A percentile compares a stretch with the other conserved stretches of the same genome.
These are phyloP conservation scores for Perdita meconis DNA, from an alignment of 2,888 invertebrate species.

Conservation along the genomic window DNA sequence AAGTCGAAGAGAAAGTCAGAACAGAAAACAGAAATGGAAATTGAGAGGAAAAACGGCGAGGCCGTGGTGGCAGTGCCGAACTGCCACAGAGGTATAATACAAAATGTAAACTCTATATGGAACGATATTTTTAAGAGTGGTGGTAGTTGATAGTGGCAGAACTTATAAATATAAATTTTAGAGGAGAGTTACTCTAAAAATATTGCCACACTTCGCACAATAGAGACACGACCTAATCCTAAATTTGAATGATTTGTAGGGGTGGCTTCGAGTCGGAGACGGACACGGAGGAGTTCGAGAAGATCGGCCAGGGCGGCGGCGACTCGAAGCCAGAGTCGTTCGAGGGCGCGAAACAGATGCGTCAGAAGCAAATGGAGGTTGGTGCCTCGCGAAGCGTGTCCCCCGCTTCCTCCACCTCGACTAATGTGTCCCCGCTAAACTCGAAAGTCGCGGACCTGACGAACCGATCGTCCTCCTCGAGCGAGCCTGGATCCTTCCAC, in stretches of 20 bases:
- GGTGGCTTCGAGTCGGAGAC: slow-evolving; percentile 91
- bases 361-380: slow-evolving; percentile 82
- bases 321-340: slow-evolving; percentile 78
- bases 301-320: slow-evolving; percentile 86
- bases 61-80: no score
- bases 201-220: no score
- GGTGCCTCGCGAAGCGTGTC: slow-evolving; percentile 81
- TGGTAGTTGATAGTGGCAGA: no score
- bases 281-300: slow-evolving; percentile 93
- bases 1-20: no score
- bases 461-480: slow-evolving; percentile 74
- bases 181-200: no score
- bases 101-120: no score
- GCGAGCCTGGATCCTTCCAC: slow-evolving; percentile 77
- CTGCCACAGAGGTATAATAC: no score
- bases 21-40: no score
- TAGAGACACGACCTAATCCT: neutral
- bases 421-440: slow-evolving; percentile 79
- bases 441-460: slow-evolving; percentile 74
- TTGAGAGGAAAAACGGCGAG: no score
- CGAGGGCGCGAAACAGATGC: slow-evolving; percentile 74
- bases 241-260: slow-evolving; percentile 83
- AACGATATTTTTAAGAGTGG: no score
- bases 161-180: no score
- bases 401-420: slow-evolving; percentile 80